Percentiles rank a stretch among this genome's conserved stretches.
phyloP scores from a whole-genome alignment of 30 jellyfish, hydroid and myxozoan genomes.

The Aurelia coerulea region DNA sequence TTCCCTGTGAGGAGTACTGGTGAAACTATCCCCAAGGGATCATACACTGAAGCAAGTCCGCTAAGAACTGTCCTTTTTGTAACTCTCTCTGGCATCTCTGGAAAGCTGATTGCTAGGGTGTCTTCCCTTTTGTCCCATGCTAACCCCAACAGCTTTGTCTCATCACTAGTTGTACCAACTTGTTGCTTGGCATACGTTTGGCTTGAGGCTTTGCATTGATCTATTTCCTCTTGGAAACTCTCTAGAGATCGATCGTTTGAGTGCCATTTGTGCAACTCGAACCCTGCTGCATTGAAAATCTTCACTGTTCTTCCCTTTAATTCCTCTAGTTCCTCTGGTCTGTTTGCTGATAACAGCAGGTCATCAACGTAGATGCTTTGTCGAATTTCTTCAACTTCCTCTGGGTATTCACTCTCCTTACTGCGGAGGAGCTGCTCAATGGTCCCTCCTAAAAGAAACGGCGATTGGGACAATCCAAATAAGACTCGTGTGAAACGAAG shows the following conservation, averaged over 20 bases:
- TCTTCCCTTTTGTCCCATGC: constrained; percentile 49
- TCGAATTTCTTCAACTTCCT: constrained; percentile 45
- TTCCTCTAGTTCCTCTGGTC: constrained; percentile 11
- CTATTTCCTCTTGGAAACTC: constrained; percentile 6
- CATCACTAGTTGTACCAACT: constrained; percentile 4
- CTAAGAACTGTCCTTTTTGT: constrained; percentile 51
- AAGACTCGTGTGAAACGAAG: constrained; percentile 61
- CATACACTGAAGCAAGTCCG: constrained; percentile 42
- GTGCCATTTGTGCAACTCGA: constrained; percentile 78
- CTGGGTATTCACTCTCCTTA: constrained; percentile 35
- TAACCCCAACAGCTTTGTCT: constrained; percentile 34
- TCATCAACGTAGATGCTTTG: constrained; percentile 60
- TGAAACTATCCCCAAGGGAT: constrained; percentile 58
- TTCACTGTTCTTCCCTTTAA: constrained; percentile 5
- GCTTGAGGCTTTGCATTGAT: not conserved
- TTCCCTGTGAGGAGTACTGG: constrained; percentile 50
- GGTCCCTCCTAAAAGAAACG: constrained; percentile 66
- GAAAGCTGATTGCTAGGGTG: constrained; percentile 41
- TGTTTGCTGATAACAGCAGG: constrained; percentile 46
- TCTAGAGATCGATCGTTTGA: constrained; percentile 49
- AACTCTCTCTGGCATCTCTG: not conserved
- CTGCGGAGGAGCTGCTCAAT: constrained; percentile 46
- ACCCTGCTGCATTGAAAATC: constrained; percentile 42
- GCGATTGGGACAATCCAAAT: constrained; percentile 76
- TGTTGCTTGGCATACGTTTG: constrained; percentile 9